phyloP scores from a whole-genome alignment of 2,888 invertebrate genomes.

The Criorhina ranunculi region DNA sequence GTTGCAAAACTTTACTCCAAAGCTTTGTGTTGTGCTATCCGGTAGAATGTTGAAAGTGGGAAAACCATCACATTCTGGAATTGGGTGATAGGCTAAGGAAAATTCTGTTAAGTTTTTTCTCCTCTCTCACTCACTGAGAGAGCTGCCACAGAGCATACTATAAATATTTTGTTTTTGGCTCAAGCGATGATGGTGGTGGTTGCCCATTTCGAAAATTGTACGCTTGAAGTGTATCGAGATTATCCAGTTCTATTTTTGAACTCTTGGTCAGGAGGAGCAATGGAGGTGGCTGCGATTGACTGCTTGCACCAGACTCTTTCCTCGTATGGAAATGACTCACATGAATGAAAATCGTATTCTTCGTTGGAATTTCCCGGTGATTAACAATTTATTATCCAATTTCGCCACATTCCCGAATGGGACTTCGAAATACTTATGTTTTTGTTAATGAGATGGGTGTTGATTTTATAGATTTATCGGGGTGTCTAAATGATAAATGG shows the following conservation, averaged over 20 bases:
- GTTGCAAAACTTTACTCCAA: slow-evolving; percentile 69
- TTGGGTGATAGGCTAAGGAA: slow-evolving; percentile 72
- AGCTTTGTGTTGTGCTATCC: slow-evolving; percentile 74
- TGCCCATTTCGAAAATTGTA: slow-evolving; percentile 56
- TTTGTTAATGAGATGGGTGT: slow-evolving; percentile 47
- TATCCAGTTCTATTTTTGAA: slow-evolving; percentile 67
- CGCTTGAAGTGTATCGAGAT: slow-evolving; percentile 58
- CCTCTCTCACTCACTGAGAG: slow-evolving; percentile 45
- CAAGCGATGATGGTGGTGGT: slow-evolving; percentile 36
- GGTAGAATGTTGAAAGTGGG: slow-evolving; percentile 22
- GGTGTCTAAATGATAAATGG: slow-evolving; percentile 28
- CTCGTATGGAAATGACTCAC: slow-evolving; percentile 54
- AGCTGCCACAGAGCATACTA: slow-evolving; percentile 28
- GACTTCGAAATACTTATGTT: slow-evolving; percentile 34
- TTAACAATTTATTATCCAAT: slow-evolving; percentile 67
- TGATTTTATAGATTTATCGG: slow-evolving; percentile 51
- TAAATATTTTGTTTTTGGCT: slow-evolving; percentile 49
- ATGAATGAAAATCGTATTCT: slow-evolving; percentile 53
- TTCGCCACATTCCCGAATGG: slow-evolving; percentile 62
- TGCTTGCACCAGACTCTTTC: slow-evolving; percentile 27
- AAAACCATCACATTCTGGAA: slow-evolving; percentile 13
- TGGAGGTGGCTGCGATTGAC: slow-evolving; percentile 14
- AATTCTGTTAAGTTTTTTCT: slow-evolving; percentile 67
- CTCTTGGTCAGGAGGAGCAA: slow-evolving; percentile 30
- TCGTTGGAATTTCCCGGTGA: slow-evolving; percentile 61